A percentile compares a stretch with the other conserved stretches of the same genome.
These are phyloP conservation scores for Macroglossus sobrinus DNA, from an alignment of 2,113 vertebrate species.

Conservation along the genomic window DNA sequence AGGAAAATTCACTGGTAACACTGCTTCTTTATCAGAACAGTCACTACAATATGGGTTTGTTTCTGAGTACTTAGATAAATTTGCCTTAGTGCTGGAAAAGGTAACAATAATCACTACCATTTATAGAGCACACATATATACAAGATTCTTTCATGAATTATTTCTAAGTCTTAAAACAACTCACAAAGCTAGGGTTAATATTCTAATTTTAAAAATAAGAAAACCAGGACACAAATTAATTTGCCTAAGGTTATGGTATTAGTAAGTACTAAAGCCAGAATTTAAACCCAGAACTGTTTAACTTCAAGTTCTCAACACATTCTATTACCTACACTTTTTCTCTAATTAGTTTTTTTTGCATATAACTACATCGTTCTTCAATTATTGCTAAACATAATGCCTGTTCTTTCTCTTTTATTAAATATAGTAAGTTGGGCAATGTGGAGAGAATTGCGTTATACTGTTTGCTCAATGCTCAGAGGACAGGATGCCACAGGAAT, in stretches of 20 bases:
- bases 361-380: not conserved
- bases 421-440: not conserved
- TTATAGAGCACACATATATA: not conserved
- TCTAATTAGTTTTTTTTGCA: not conserved
- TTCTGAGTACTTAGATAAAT: not conserved
- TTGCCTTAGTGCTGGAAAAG: not conserved
- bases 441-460: not conserved
- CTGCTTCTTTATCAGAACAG: not conserved
- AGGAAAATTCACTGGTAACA: not conserved
- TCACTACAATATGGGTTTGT: not conserved
- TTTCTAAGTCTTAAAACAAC: not conserved
- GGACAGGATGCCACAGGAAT: not conserved
- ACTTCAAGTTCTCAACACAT: not conserved
- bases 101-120: not conserved
- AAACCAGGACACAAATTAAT: not conserved
- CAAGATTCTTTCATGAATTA: not conserved
- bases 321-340: not conserved
- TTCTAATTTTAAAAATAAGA: not conserved
- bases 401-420: not conserved
- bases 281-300: not conserved
- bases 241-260: not conserved
- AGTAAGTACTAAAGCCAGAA: not conserved
- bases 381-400: not conserved
- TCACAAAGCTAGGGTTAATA: not conserved
- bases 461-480: not conserved